Evolutionary conservation across 1,140 invertebrate genomes (phyloP).

Genomic region (Propsilocerus akamusi): DNA sequence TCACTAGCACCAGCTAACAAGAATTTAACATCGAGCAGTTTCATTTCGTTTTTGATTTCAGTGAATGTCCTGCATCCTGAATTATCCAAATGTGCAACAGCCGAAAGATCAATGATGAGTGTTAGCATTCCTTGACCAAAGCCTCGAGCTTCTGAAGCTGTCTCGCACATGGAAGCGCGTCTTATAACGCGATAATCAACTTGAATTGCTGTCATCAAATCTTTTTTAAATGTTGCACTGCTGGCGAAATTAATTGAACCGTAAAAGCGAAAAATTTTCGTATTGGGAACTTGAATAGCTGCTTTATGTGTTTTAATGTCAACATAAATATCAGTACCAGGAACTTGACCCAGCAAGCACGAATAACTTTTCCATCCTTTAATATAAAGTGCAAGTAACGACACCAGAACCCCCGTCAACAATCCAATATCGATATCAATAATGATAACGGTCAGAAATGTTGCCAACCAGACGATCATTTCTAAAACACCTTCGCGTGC

Average conservation of each 20-base stretch:
- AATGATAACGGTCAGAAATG: conserved; percentile 59
- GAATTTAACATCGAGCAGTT: conserved; percentile 12
- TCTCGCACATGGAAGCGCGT: conserved; percentile 5
- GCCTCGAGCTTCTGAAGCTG: conserved; percentile 8
- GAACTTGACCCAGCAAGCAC: conserved; percentile 16
- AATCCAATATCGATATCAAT: conserved; percentile 63
- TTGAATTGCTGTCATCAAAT: conserved; percentile 14
- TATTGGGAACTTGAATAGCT: conserved; percentile 17
- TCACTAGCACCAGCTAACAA: conserved; percentile 17
- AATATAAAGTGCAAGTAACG: conserved; percentile 17
- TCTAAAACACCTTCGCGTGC: conserved; percentile 66
- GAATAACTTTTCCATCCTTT: conserved; percentile 20
- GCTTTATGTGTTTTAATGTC: conserved; percentile 18
- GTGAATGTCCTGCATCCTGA: conserved; percentile 16
- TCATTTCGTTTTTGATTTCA: conserved; percentile 19
- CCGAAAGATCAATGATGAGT: conserved; percentile 18
- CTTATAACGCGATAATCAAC: conserved; percentile 9
- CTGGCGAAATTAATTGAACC: conserved; percentile 22
- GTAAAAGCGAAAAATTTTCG: conserved; percentile 19
- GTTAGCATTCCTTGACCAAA: conserved; percentile 11
- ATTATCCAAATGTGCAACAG: conserved; percentile 20
- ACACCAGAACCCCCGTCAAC: conserved; percentile 16
- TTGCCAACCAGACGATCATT: conserved; percentile 68
- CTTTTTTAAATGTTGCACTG: conserved; percentile 15
- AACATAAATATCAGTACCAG: conserved; percentile 18